Evolutionary conservation across 2,113 vertebrate species (phyloP).

Genomic region (Australoheros scitulus): DNA sequence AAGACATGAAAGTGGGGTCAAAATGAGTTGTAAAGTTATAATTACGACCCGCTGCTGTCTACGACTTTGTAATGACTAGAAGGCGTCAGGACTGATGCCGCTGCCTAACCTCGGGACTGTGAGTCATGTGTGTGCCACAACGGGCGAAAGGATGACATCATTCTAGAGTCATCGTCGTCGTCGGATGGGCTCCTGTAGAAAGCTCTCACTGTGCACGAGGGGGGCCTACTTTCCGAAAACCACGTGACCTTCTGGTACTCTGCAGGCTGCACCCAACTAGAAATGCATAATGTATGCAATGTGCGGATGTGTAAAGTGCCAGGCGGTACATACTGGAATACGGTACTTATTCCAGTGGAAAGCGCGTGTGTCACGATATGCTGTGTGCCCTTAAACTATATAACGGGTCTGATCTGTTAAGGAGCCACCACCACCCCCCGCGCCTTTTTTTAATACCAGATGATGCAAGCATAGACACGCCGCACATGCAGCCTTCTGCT

Average conservation of each 20-base stretch:
- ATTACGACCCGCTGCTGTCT: not conserved
- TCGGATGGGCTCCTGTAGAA: constrained; percentile 61
- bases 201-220: constrained; percentile 59
- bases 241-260: constrained; percentile 73
- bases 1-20: not conserved
- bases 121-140: constrained; percentile 70
- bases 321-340: constrained; percentile 13
- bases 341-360: not conserved
- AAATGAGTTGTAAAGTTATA: not conserved
- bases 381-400: not conserved
- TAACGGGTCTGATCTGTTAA: not conserved
- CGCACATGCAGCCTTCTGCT: not conserved
- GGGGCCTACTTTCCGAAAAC: constrained; percentile 67
- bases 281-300: constrained; percentile 61
- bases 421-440: not conserved
- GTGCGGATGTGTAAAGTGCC: constrained; percentile 39
- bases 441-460: not conserved
- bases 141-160: constrained; percentile 73
- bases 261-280: constrained; percentile 68
- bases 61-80: constrained; percentile 46
- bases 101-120: constrained; percentile 70
- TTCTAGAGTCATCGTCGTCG: constrained; percentile 68
- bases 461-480: constrained; percentile 48
- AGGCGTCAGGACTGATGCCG: constrained; percentile 39
- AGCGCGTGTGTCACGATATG: not conserved